Conservation (phyloP, 2,797 vertebrate species). For the Babyrousa celebensis region DNA sequence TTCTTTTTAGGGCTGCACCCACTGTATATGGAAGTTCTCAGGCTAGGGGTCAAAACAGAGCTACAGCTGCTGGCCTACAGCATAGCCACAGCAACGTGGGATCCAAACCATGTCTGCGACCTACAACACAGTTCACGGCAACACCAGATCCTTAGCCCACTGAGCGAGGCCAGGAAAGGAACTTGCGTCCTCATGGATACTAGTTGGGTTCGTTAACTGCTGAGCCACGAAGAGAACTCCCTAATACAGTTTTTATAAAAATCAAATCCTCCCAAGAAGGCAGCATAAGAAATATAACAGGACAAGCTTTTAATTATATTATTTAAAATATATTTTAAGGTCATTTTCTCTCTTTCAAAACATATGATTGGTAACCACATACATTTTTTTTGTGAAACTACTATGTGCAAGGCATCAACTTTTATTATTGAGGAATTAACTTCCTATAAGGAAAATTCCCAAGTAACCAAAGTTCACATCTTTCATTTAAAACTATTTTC, state of each 20-base stretch:
- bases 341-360: neutral
- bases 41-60: no score
- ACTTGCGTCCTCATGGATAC: no score
- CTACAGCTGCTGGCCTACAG: no score
- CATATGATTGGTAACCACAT: neutral
- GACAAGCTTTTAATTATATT: neutral
- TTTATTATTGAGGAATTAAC: neutral
- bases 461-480: neutral
- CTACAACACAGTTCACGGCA: no score
- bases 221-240: no score
- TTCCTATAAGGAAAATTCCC: neutral
- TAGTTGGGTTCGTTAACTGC: no score
- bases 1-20: no score
- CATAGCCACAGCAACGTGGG: no score
- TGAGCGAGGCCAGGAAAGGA: no score
- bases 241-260: neutral
- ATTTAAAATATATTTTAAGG: neutral
- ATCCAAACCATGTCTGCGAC: no score
- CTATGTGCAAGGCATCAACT: neutral
- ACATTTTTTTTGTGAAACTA: neutral
- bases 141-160: no score
- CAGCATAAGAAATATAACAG: neutral
- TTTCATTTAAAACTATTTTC: constrained; percentile 28
- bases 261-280: neutral
- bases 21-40: no score